These are phyloP conservation scores for Psophia crepitans DNA, from an alignment of 2,113 vertebrate genomes.

Conservation along the genomic window DNA sequence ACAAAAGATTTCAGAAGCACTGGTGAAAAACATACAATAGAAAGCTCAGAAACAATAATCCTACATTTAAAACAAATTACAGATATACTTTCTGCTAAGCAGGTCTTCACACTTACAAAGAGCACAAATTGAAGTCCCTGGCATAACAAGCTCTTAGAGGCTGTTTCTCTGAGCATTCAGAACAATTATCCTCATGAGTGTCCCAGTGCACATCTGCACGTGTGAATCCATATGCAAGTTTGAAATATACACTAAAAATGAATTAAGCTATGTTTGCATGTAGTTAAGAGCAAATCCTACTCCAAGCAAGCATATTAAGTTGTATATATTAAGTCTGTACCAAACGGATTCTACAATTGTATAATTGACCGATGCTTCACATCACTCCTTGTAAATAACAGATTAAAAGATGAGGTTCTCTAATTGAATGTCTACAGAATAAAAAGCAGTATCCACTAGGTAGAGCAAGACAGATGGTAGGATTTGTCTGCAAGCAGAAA, in stretches of 20 bases:
- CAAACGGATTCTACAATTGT: neutral
- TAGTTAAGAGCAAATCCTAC: neutral
- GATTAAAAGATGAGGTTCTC: neutral
- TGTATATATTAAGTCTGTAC: neutral
- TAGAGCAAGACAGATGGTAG: neutral
- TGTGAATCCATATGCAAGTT: neutral
- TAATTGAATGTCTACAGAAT: neutral
- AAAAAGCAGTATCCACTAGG: neutral
- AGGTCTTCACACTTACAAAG: neutral
- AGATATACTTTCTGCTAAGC: neutral
- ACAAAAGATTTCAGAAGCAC: neutral
- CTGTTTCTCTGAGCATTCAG: neutral
- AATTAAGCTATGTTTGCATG: neutral
- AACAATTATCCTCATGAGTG: rapidly evolving
- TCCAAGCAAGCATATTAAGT: neutral
- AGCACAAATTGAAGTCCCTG: neutral
- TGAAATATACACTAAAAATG: too few relatives aligned
- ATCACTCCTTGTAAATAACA: neutral
- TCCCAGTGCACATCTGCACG: neutral
- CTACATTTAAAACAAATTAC: neutral
- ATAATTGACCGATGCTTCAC: neutral
- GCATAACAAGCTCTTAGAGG: neutral
- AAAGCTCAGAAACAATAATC: neutral
- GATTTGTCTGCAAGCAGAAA: neutral
- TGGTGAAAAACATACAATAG: neutral